A percentile compares a stretch with the other conserved stretches of the same genome.
These are phyloP conservation scores for Idris sp. DNA, from an alignment of 1,140 invertebrate genomes.

Conservation along the genomic window DNA sequence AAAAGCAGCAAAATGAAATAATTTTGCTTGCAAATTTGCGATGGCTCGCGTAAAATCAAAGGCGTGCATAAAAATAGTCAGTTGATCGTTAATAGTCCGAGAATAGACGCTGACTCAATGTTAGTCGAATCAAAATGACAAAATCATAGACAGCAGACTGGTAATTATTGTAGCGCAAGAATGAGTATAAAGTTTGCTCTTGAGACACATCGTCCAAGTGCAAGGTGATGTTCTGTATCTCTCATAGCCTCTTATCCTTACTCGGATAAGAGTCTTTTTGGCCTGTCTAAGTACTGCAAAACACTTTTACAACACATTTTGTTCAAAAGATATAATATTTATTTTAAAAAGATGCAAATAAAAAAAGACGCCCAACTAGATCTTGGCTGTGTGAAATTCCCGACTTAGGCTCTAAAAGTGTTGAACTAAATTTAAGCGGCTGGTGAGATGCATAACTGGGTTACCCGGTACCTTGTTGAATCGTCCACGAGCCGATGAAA, in stretches of 20 bases:
- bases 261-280: constrained; percentile 16
- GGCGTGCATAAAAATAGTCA: constrained; percentile 21
- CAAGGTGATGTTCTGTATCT: constrained; percentile 25
- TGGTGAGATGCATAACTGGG: constrained; percentile 55
- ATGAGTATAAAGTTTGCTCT: constrained; percentile 35
- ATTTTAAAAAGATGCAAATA: too few species aligned
- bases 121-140: constrained; percentile 8
- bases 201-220: constrained; percentile 43
- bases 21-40: constrained; percentile 1
- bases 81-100: constrained; percentile 11
- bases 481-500: constrained; percentile 22
- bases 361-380: constrained; percentile 49
- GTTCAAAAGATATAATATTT: too few species aligned
- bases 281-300: too few species aligned
- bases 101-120: constrained; percentile 31
- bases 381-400: too few species aligned
- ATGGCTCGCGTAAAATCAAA: constrained; percentile 6
- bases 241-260: constrained; percentile 18
- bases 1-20: constrained; percentile 10
- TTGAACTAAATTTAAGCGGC: constrained; percentile 57
- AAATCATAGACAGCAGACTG: constrained; percentile 24
- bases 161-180: constrained; percentile 30
- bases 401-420: constrained; percentile 60
- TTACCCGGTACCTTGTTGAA: constrained; percentile 59
- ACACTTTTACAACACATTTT: too few species aligned